A percentile compares a stretch with the other conserved stretches of the same genome.
Evolutionary conservation across 2,888 invertebrate genomes (phyloP).

Genomic region (Ophraella communa): DNA sequence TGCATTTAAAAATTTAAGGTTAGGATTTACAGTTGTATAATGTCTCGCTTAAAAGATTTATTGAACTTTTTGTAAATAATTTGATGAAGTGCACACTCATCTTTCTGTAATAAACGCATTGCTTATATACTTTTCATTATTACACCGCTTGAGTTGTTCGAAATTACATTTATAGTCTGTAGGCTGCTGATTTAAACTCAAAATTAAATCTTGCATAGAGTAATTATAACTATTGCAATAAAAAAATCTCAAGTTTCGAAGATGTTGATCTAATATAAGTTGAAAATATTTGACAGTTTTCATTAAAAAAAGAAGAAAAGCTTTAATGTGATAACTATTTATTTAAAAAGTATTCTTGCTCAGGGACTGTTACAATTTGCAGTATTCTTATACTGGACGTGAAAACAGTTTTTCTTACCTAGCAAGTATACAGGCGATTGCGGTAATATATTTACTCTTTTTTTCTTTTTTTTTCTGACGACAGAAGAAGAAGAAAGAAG

Average conservation of each 20-base stretch:
- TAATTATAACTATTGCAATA: too few relatives aligned
- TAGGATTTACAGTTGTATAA: conserved; percentile 19
- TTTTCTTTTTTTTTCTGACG: neutral
- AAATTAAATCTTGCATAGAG: too few relatives aligned
- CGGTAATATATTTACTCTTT: conserved; percentile 11
- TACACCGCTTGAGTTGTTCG: conserved; percentile 17
- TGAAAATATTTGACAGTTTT: too few relatives aligned
- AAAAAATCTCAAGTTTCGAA: too few relatives aligned
- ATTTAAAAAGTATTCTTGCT: conserved; percentile 1
- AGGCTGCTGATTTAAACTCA: too few relatives aligned
- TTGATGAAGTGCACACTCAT: conserved; percentile 24
- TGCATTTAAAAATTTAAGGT: conserved; percentile 9
- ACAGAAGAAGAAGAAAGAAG: neutral
- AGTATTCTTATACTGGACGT: conserved; percentile 5
- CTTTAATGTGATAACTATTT: too few relatives aligned
- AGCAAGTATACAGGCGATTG: conserved; percentile 4
- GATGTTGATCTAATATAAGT: too few relatives aligned
- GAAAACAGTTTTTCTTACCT: conserved; percentile 16
- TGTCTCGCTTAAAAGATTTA: conserved; percentile 17
- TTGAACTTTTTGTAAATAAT: conserved; percentile 12
- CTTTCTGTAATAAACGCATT: conserved; percentile 21
- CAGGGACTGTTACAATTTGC: conserved; percentile 15
- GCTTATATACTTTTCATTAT: conserved; percentile 21
- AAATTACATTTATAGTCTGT: conserved; percentile 10
- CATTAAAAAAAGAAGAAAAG: too few relatives aligned